These are phyloP conservation scores for Tenebrosternarchus preto DNA, from an alignment of 2,113 vertebrate genomes.

Conservation along the genomic window DNA sequence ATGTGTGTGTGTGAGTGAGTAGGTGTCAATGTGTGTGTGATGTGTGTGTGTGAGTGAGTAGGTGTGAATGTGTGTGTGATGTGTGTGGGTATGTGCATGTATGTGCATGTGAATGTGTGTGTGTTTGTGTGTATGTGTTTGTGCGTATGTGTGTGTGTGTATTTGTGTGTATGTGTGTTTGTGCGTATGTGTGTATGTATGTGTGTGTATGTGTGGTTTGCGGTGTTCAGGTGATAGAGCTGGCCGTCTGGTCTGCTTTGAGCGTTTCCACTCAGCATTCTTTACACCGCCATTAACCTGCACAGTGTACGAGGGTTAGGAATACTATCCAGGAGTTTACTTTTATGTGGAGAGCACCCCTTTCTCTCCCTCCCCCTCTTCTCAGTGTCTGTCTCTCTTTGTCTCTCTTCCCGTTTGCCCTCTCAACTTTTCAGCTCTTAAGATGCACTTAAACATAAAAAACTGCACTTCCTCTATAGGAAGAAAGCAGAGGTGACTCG, in stretches of 20 bases:
- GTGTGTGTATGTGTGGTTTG: conserved; percentile 24
- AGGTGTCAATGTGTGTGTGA: too few species aligned
- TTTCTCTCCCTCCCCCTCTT: conserved; percentile 20
- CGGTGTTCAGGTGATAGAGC: too few species aligned
- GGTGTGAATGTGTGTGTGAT: too few species aligned
- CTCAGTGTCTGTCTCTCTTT: conserved; percentile 7
- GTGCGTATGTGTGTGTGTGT: too few species aligned
- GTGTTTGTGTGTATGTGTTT: too few species aligned
- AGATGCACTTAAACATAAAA: conserved; percentile 51
- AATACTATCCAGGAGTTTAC: conserved; percentile 3
- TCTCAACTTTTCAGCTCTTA: conserved; percentile 40
- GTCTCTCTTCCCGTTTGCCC: conserved; percentile 11
- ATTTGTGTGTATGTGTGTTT: too few species aligned
- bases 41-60: too few species aligned
- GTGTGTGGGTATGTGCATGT: too few species aligned
- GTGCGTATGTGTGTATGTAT: not conserved
- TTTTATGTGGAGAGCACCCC: conserved; percentile 19
- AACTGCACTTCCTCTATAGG: conserved; percentile 42
- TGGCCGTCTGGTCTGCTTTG: conserved; percentile 25
- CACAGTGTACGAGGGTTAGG: conserved; percentile 2
- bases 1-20: too few species aligned
- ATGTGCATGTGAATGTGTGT: too few species aligned
- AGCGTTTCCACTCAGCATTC: conserved; percentile 4
- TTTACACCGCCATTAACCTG: conserved; percentile 26
- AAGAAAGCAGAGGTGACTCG: conserved; percentile 18